Base-by-base conservation (phyloP, 2,797 vertebrate genomes). In the Gorsachius magnificus region DNA sequence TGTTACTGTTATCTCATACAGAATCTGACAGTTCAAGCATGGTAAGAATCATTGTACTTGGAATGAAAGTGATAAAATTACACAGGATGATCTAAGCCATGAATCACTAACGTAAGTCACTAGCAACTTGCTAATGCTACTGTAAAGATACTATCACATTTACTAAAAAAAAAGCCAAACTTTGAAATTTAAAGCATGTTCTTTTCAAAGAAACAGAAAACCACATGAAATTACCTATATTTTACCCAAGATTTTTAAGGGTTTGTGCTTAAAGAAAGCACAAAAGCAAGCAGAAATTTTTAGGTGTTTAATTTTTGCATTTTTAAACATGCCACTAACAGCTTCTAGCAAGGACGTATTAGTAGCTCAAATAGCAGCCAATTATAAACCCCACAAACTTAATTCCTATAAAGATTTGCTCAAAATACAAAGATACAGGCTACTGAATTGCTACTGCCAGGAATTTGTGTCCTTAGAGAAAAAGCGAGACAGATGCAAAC, bases 201-300 rank as follows among this genome's bases (percentile, higher is more conserved):
- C 25, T 91, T 77, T 54, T 53, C 45, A 86, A 90, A 83, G 8
- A 93, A 71, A 7, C 11, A 33, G 35, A 92, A 90, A 79, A 19
- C 0, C 6, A 57, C 76, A 38, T 16, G 2, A 75, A 88, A 58
- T 19, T 14, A 48, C 2, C 10, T 0, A 0, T 45, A 16, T 38
- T 84, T 57, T 65, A 26, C 29, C 9, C 2, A 78, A 45, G 6
- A 25, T 63, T 90, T 63, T 43, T 4, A 0, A 2, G 5, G 0
- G 3, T 17, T 85, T 54, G 28, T 43, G n/a, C 20, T 87, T 41
- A 41, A 41, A 41, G 41, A 41, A 41, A 41, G 41, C 41, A 41
- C 26, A 78, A 45, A 77, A 74, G 29, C 6, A 61, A 45, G 16
- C 5, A 68, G 41, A 63, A 66, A 28, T 5, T 31, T 51, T 71